Percentiles rank a stretch among this genome's conserved stretches.
Evolutionary conservation across 1,140 invertebrate genomes (phyloP).

Genomic region (Antheraea mylitta): DNA sequence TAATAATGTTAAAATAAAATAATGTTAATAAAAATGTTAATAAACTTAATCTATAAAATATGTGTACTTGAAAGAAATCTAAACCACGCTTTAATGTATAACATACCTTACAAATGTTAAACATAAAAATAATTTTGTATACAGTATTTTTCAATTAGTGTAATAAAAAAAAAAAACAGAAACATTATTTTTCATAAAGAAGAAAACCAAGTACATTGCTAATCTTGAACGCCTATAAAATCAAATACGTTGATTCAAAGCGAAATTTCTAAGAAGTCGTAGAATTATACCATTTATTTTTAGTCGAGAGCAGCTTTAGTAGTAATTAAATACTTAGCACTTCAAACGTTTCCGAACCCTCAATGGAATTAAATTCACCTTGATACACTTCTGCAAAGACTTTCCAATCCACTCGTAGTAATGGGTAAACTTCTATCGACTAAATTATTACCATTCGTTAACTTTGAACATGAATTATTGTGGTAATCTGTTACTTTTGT

Average conservation of each 20-base stretch:
- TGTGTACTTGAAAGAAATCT: too few species aligned
- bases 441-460: not conserved
- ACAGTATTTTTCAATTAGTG: too few species aligned
- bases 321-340: not conserved
- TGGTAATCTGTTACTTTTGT: not conserved
- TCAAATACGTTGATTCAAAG: not conserved
- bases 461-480: constrained; percentile 3
- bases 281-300: not conserved
- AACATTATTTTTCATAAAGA: too few species aligned
- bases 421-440: constrained; percentile 1
- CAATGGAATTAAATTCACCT: not conserved
- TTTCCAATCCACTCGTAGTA: not conserved
- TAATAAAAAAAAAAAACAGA: too few species aligned
- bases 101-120: too few species aligned
- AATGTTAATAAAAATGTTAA: too few species aligned
- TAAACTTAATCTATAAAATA: too few species aligned
- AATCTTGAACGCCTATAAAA: not conserved
- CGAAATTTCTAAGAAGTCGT: not conserved
- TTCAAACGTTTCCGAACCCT: not conserved
- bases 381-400: not conserved
- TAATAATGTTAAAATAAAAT: too few species aligned
- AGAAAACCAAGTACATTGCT: too few species aligned
- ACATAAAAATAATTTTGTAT: too few species aligned
- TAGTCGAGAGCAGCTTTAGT: not conserved
- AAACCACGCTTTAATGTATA: too few species aligned